These are phyloP conservation scores for Chelonus formosanus DNA, from an alignment of 2,888 invertebrate genomes.

Conservation along the genomic window DNA sequence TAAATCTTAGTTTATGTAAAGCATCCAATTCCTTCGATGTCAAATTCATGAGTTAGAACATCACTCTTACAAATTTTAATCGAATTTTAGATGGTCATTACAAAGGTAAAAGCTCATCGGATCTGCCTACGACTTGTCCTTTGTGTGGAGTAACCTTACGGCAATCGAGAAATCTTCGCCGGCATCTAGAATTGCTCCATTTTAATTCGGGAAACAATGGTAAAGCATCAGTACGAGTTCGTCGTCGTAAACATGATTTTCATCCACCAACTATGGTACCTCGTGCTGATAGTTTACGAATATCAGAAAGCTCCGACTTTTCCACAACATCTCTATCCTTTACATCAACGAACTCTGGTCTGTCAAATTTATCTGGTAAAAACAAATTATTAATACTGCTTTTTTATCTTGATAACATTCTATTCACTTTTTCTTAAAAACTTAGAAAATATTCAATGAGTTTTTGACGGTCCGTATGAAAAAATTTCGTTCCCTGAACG, in stretches of 20 bases:
- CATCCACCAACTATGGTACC: slow-evolving; percentile 44
- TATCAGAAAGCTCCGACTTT: slow-evolving; percentile 46
- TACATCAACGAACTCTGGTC: slow-evolving; percentile 46
- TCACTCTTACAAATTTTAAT: not conserved
- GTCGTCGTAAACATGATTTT: slow-evolving; percentile 46
- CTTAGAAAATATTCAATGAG: no score
- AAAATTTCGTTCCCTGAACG: no score
- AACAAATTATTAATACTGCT: not conserved
- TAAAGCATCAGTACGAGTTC: slow-evolving; percentile 46
- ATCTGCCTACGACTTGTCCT: slow-evolving; percentile 70
- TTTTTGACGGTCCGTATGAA: no score
- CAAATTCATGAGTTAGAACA: no score
- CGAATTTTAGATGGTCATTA: slow-evolving; percentile 57
- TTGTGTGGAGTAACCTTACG: slow-evolving; percentile 70
- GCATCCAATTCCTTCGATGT: no score
- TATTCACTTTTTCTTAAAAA: no score
- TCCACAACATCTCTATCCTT: slow-evolving; percentile 49
- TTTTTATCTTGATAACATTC: no score
- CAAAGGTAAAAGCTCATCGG: slow-evolving; percentile 68
- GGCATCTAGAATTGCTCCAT: slow-evolving; percentile 66
- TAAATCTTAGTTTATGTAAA: slow-evolving; percentile 9
- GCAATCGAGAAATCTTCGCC: slow-evolving; percentile 69
- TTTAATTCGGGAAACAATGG: slow-evolving; percentile 53
- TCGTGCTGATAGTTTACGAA: slow-evolving; percentile 43
- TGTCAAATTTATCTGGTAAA: slow-evolving; percentile 53